Percentiles rank a stretch among this genome's conserved stretches.
Conservation (phyloP, 2,113 vertebrate genomes). For the Aldabrachelys gigantea region DNA sequence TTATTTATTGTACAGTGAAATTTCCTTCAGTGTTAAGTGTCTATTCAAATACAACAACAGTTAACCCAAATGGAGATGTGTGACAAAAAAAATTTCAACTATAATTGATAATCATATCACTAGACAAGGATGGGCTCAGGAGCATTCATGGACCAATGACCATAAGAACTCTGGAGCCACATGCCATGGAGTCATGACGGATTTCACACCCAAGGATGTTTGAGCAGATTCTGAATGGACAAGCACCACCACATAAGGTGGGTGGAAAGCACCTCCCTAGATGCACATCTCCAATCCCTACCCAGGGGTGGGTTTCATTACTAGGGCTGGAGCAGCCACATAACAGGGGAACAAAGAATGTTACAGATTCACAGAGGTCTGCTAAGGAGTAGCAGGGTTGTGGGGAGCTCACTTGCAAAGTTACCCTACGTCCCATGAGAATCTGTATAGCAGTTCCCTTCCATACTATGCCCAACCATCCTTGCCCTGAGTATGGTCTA, state of each 20-base stretch:
- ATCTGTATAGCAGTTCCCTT: slow-evolving; percentile 51
- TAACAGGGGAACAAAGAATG: not conserved
- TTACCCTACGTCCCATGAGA: not conserved
- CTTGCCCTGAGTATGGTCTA: slow-evolving; percentile 49
- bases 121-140: not conserved
- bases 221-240: not conserved
- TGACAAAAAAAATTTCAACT: not conserved
- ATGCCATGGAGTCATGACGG: not conserved
- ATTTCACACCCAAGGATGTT: not conserved
- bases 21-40: not conserved
- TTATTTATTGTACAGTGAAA: not conserved
- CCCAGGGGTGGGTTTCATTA: not conserved
- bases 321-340: not conserved
- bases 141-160: not conserved
- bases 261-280: fast-evolving
- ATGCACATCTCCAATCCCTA: not conserved
- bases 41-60: not conserved
- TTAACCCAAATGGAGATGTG: not conserved
- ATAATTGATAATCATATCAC: not conserved
- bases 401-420: slow-evolving; percentile 21
- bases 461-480: slow-evolving; percentile 52
- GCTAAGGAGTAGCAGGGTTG: not conserved
- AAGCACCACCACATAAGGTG: fast-evolving
- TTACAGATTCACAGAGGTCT: not conserved
- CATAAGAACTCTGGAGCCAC: not conserved